Evolutionary conservation across 2,888 invertebrate genomes (phyloP).

Genomic region (Ctena decussata): DNA sequence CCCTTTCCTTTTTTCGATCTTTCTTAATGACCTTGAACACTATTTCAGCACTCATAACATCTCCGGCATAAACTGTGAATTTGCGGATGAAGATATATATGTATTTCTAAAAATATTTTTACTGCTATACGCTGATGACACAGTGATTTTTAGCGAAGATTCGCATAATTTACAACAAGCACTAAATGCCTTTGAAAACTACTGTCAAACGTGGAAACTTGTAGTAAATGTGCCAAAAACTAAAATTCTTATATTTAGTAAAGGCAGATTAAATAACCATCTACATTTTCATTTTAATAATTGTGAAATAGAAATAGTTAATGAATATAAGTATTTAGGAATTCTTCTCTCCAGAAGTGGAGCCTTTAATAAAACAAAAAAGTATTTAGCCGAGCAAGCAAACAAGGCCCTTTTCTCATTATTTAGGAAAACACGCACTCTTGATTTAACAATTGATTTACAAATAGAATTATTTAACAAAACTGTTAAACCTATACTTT

Average conservation of each 20-base stretch:
- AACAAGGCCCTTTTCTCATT: no score
- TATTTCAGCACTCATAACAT: neutral
- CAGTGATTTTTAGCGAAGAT: conserved; percentile 28
- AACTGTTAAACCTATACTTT: no score
- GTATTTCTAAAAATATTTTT: conserved; percentile 8
- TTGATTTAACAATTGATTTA: no score
- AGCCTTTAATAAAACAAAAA: no score
- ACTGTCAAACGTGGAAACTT: conserved; percentile 36
- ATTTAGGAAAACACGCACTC: no score
- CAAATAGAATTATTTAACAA: no score
- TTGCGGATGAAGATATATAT: neutral
- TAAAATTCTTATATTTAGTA: conserved; percentile 13
- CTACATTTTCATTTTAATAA: neutral
- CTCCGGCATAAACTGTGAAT: neutral
- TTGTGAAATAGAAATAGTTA: conserved; percentile 1
- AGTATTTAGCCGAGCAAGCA: no score
- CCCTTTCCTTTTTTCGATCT: neutral
- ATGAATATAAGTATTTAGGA: conserved; percentile 25
- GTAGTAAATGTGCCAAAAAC: conserved; percentile 19
- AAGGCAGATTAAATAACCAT: neutral
- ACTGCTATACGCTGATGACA: conserved; percentile 40
- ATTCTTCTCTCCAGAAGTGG: conserved; percentile 15
- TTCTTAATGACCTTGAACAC: neutral
- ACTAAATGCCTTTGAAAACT: conserved; percentile 19
- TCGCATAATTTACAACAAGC: neutral